Evolutionary conservation across 35 echinoderm and acorn worm genomes (phyloP).

Genomic region (Lytechinus variegatus): DNA sequence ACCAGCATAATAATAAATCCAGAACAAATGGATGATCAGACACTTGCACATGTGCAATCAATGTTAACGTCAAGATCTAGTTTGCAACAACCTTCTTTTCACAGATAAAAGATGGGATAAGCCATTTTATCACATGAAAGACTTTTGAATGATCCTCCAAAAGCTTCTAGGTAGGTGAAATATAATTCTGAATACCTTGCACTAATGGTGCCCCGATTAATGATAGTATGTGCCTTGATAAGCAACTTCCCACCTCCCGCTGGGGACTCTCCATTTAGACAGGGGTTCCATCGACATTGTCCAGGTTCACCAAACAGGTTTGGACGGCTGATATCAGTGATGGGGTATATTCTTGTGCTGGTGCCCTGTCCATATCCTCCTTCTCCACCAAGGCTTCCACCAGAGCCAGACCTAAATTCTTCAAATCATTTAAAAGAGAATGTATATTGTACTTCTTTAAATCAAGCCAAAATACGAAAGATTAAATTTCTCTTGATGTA

Average conservation of each 20-base stretch:
- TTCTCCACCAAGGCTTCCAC: slow-evolving; percentile 75
- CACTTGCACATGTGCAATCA: too few relatives aligned
- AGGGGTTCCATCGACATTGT: background rate
- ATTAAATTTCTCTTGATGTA: too few relatives aligned
- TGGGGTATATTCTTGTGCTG: background rate
- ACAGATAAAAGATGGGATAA: too few relatives aligned
- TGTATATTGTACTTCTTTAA: too few relatives aligned
- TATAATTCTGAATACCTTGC: slow-evolving; percentile 61
- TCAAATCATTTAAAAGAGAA: background rate
- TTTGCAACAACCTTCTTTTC: too few relatives aligned
- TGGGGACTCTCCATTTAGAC: slow-evolving; percentile 60
- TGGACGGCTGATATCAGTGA: background rate
- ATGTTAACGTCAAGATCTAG: too few relatives aligned
- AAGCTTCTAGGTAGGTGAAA: too few relatives aligned
- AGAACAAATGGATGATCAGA: too few relatives aligned
- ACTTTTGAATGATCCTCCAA: too few relatives aligned
- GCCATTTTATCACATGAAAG: too few relatives aligned
- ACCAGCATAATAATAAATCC: too few relatives aligned
- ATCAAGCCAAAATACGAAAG: too few relatives aligned
- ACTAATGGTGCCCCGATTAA: slow-evolving; percentile 69
- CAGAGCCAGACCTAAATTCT: slow-evolving; percentile 55
- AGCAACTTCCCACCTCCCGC: slow-evolving; percentile 76
- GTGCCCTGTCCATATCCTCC: slow-evolving; percentile 57
- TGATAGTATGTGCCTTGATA: slow-evolving; percentile 48
- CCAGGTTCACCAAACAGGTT: slow-evolving; percentile 27